phyloP scores from a whole-genome alignment of 2,113 vertebrate genomes.

The Proteles cristata region DNA sequence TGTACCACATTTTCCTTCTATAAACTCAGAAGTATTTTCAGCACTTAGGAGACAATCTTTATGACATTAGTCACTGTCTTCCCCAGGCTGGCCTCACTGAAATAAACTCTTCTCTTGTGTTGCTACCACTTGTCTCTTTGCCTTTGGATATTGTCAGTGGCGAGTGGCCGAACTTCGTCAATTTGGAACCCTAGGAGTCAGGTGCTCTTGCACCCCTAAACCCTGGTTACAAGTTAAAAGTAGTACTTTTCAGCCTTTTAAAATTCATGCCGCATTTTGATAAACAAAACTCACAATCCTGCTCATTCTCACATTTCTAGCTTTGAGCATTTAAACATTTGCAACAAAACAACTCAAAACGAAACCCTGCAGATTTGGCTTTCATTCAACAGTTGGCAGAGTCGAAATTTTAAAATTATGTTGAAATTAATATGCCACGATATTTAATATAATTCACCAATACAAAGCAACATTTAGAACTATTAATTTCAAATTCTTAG shows the following conservation, averaged over 20 bases:
- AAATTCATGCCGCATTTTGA: neutral
- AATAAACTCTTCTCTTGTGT: neutral
- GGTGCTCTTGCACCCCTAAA: neutral
- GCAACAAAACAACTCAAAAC: neutral
- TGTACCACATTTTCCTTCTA: neutral
- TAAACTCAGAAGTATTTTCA: neutral
- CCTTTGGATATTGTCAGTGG: neutral
- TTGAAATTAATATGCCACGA: conserved; percentile 34
- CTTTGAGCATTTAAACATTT: conserved; percentile 37
- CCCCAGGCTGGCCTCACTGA: neutral
- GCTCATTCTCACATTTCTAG: neutral
- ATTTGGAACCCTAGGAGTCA: neutral
- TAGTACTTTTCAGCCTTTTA: neutral
- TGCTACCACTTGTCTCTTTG: neutral
- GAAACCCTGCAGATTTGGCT: neutral
- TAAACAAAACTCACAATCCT: neutral
- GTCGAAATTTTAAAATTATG: conserved; percentile 45
- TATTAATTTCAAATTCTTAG: conserved; percentile 17
- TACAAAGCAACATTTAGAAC: neutral
- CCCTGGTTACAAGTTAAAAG: neutral
- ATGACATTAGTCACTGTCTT: neutral
- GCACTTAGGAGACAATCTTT: neutral
- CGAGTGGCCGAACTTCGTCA: neutral
- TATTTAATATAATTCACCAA: neutral
- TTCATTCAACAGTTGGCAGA: neutral